Percentiles rank a stretch among this genome's conserved stretches.
Conservation (phyloP, 2,113 vertebrate genomes). For the Rafetus swinhoei region DNA sequence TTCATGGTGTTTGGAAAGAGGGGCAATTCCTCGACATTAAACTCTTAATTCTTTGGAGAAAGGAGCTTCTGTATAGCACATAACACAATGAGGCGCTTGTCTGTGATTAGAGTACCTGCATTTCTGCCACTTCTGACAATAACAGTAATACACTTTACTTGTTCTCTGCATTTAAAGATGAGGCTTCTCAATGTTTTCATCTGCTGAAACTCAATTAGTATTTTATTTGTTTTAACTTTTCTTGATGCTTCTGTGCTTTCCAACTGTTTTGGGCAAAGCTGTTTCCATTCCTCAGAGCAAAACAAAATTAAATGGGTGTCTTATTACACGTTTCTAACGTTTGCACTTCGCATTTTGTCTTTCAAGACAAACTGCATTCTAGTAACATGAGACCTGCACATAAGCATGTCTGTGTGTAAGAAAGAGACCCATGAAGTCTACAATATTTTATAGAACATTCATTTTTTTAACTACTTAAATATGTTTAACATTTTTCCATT, state of each 20-base stretch:
- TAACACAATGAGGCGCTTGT: neutral
- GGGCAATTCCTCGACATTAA: neutral
- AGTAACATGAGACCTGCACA: neutral
- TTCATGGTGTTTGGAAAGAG: neutral
- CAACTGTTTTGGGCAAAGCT: neutral
- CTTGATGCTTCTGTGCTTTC: neutral
- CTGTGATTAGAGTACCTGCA: neutral
- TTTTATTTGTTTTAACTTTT: slow-evolving; percentile 1
- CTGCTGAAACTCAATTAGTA: slow-evolving; percentile 4
- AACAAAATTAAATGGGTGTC: neutral
- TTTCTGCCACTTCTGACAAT: neutral
- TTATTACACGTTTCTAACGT: neutral
- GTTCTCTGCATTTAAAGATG: neutral
- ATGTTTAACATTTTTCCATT: neutral
- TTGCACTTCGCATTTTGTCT: neutral
- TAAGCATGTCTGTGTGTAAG: neutral
- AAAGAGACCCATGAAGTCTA: rapidly evolving
- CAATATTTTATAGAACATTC: neutral
- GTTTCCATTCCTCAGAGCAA: neutral
- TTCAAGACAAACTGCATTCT: slow-evolving; percentile 1
- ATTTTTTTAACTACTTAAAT: neutral
- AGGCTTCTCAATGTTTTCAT: slow-evolving; percentile 2
- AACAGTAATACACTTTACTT: slow-evolving; percentile 24
- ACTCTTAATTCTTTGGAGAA: neutral
- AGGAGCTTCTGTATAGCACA: neutral